These are phyloP conservation scores for Sinohyriopsis cumingii DNA, from an alignment of 2,888 invertebrate species.

Conservation along the genomic window DNA sequence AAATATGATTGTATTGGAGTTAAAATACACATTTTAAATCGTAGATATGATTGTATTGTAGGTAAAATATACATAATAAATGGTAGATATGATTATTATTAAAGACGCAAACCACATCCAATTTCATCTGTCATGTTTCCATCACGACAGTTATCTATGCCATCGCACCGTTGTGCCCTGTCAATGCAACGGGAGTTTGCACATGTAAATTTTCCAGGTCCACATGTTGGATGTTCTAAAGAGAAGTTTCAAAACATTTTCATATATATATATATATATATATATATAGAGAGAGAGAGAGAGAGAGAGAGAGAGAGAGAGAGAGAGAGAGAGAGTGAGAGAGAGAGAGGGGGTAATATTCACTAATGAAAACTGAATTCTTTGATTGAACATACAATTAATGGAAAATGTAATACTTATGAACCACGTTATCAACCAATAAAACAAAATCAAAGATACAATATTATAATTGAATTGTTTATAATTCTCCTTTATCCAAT, in stretches of 20 bases:
- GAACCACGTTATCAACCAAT: too few species aligned
- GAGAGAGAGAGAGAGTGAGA: too few species aligned
- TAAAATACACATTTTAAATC: background rate
- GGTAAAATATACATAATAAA: conserved; percentile 9
- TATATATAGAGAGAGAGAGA: too few species aligned
- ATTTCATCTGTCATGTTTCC: conserved; percentile 88
- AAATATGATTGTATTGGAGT: background rate
- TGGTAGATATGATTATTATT: background rate
- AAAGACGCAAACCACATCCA: conserved; percentile 77
- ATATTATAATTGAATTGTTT: too few species aligned
- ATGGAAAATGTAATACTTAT: background rate
- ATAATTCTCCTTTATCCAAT: too few species aligned
- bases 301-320: too few species aligned
- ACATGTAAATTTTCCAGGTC: conserved; percentile 59
- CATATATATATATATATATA: too few species aligned
- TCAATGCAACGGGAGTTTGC: conserved; percentile 63
- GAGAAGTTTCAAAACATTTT: background rate
- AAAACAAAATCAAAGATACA: too few species aligned
- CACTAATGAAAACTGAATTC: background rate
- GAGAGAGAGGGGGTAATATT: background rate
- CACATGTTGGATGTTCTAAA: conserved; percentile 62
- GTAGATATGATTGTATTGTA: background rate
- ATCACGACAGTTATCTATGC: conserved; percentile 63
- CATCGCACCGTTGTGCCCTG: conserved; percentile 56
- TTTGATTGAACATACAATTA: background rate